phyloP scores from a whole-genome alignment of 1,140 invertebrate species.

The Listronotus oregonensis region DNA sequence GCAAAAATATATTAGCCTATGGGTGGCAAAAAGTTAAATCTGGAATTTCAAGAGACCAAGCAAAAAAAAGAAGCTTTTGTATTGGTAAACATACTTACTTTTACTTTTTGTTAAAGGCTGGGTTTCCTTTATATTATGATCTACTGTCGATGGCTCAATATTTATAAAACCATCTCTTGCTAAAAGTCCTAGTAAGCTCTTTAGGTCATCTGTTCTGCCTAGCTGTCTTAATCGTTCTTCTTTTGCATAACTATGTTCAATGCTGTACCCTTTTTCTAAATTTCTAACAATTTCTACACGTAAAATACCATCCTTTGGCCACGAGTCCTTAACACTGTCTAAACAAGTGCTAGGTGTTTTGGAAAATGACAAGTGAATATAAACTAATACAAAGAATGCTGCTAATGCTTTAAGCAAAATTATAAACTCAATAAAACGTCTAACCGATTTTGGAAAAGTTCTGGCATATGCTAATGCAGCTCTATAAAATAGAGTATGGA shows the following conservation, averaged over 20 bases:
- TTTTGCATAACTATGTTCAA: conserved; percentile 82
- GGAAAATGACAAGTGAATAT: conserved; percentile 94
- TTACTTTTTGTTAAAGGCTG: conserved; percentile 48
- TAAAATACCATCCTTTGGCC: conserved; percentile 95
- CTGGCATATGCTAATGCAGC: conserved; percentile 88
- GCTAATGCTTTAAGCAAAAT: conserved; percentile 87
- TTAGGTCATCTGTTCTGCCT: conserved; percentile 68
- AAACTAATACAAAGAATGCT: conserved; percentile 89
- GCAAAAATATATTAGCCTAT: too few relatives aligned
- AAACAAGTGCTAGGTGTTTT: conserved; percentile 92
- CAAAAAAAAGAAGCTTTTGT: not conserved
- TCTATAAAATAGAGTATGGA: conserved; percentile 93
- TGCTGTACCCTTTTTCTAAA: conserved; percentile 69
- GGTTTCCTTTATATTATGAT: conserved; percentile 53
- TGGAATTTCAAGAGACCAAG: too few relatives aligned
- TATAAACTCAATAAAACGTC: conserved; percentile 89
- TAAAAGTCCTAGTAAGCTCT: conserved; percentile 68
- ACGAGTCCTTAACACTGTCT: conserved; percentile 84
- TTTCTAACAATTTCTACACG: conserved; percentile 92
- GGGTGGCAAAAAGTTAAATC: too few relatives aligned
- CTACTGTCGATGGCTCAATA: conserved; percentile 70
- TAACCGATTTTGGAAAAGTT: conserved; percentile 82
- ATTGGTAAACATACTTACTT: conserved; percentile 9
- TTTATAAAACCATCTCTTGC: conserved; percentile 73
- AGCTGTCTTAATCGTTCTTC: conserved; percentile 74